Evolutionary conservation across 1,140 invertebrate species (phyloP).

Genomic region (Hermetia illucens): DNA sequence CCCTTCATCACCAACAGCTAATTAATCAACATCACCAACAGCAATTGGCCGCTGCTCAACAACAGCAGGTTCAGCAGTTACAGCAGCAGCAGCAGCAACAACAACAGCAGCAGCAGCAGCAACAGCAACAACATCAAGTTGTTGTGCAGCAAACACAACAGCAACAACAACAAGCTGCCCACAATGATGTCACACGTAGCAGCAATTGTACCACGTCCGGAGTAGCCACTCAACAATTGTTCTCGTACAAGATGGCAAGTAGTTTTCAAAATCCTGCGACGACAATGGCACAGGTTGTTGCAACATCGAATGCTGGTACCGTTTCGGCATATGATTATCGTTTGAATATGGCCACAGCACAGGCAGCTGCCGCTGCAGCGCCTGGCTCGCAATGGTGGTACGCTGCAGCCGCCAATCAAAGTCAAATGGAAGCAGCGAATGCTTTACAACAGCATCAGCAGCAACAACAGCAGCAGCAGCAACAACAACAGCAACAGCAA

Average conservation of each 20-base stretch:
- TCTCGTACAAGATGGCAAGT: slow-evolving; percentile 71
- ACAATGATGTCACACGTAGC: slow-evolving; percentile 36
- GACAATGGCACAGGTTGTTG: slow-evolving; percentile 35
- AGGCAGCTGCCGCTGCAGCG: slow-evolving; percentile 32
- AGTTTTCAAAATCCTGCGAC: slow-evolving; percentile 56
- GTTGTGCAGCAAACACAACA: slow-evolving; percentile 25
- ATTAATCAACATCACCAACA: slow-evolving; percentile 31
- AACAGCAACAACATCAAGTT: slow-evolving; percentile 13
- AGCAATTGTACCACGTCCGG: slow-evolving; percentile 41
- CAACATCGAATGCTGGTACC: slow-evolving; percentile 34
- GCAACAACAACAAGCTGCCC: slow-evolving; percentile 39
- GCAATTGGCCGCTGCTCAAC: slow-evolving; percentile 13
- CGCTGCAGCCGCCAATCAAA: slow-evolving; percentile 41
- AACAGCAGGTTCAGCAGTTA: slow-evolving; percentile 28
- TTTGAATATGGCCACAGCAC: slow-evolving; percentile 41
- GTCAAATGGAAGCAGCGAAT: slow-evolving; percentile 27
- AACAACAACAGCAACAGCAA: slow-evolving; percentile 26
- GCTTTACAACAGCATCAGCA: slow-evolving; percentile 35
- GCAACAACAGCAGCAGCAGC: slow-evolving; percentile 32
- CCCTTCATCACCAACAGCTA: slow-evolving; percentile 36
- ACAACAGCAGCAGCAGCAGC: slow-evolving; percentile 31
- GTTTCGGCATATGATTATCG: slow-evolving; percentile 35
- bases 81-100: slow-evolving; percentile 30
- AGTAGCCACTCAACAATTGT: slow-evolving; percentile 52
- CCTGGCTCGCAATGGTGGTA: slow-evolving; percentile 50